These are phyloP conservation scores for Apistogramma diplotaenia DNA, from an alignment of 2,113 vertebrate genomes.

Conservation along the genomic window DNA sequence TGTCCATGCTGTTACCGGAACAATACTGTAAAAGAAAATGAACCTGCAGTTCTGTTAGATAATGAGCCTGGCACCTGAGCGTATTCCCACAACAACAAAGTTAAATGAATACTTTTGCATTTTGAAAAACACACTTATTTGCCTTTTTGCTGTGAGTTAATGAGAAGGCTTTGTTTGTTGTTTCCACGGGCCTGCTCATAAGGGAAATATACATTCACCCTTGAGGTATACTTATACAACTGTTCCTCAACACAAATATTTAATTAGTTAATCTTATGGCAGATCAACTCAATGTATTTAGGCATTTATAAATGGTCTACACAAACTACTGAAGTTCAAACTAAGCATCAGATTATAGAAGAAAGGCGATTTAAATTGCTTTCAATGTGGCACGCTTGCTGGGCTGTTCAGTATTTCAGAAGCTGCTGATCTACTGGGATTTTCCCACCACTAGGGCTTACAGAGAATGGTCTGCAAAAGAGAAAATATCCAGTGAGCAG, in stretches of 20 bases:
- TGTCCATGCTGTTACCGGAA: neutral
- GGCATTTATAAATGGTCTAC: rapidly evolving
- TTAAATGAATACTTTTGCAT: neutral
- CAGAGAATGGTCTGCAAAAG: neutral
- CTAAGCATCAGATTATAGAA: neutral
- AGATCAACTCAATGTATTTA: neutral
- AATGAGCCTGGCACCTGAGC: neutral
- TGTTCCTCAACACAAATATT: neutral
- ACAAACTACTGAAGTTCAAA: neutral
- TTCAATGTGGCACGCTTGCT: neutral
- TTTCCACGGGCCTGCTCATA: neutral
- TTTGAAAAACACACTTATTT: neutral
- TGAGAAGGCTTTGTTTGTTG: neutral
- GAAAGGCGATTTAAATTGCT: neutral
- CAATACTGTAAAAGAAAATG: neutral
- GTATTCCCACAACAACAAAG: neutral
- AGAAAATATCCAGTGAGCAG: neutral
- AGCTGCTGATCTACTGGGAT: neutral
- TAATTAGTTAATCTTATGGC: neutral
- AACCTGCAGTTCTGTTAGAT: neutral
- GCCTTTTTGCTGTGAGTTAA: neutral
- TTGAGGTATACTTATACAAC: neutral
- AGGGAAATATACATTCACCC: neutral
- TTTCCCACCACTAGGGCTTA: neutral
- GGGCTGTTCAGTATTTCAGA: neutral